Conservation (phyloP, 2,888 invertebrate species). For the Petrophora chlorosata region DNA sequence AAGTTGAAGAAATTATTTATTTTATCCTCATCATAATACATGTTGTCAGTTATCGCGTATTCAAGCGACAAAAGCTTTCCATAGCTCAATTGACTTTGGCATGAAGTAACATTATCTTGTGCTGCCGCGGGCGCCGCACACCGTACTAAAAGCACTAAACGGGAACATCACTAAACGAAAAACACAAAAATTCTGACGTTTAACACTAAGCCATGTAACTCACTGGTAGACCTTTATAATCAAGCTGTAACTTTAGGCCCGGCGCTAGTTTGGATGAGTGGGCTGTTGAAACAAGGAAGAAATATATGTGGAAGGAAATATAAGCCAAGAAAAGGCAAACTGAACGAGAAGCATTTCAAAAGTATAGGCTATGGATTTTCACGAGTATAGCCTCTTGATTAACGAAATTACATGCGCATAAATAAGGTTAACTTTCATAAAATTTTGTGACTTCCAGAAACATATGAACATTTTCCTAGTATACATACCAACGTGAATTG, state of each 20-base stretch:
- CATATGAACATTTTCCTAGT: too few species aligned
- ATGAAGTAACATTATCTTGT: conserved; percentile 79
- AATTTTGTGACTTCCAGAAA: conserved; percentile 24
- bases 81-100: conserved; percentile 84
- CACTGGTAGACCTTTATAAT: conserved; percentile 21
- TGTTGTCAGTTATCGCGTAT: conserved; percentile 81
- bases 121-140: conserved; percentile 53
- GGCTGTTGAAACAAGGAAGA: too few species aligned
- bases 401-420: conserved; percentile 34
- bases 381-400: conserved; percentile 22
- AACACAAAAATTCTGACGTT: conserved; percentile 32
- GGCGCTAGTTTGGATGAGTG: too few species aligned
- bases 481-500: conserved; percentile 8
- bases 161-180: conserved; percentile 6
- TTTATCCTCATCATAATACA: conserved; percentile 76
- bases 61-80: conserved; percentile 80
- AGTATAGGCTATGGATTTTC: too few species aligned
- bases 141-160: conserved; percentile 27
- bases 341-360: too few species aligned
- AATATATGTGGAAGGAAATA: too few species aligned
- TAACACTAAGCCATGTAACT: conserved; percentile 25
- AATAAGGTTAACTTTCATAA: conserved; percentile 17
- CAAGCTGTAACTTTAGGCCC: neutral
- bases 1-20: conserved; percentile 80
- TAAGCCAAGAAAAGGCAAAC: too few species aligned